Evolutionary conservation across 2,888 invertebrate genomes (phyloP), one percentile per base, ranked within the genome.

Genomic region (Agrochola circellaris): DNA sequence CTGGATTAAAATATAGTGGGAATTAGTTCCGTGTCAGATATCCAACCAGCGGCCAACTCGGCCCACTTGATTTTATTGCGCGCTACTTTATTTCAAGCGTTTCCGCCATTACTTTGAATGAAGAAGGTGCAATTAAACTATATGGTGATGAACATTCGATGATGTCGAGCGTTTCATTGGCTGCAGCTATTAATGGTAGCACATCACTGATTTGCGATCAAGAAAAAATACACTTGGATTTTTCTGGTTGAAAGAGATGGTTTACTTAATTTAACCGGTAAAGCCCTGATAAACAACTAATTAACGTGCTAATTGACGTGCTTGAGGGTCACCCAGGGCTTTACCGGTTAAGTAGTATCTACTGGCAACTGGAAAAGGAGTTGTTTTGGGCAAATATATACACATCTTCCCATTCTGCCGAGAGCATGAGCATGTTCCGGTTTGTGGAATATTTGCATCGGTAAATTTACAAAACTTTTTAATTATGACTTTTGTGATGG

Each of bases 1-100:
- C 93, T 92, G 95, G 95, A 96, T 96, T 96, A 96, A 96, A 96
- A 96, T 96, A 96, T 96, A 95, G 96, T 93, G 93, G 94, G 93
- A 95, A 96, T 96, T 96, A 96, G 96, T 96, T 95, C 94, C 94
- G 93, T 95, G 96, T 96, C 96, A 95, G 95, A 95, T 95, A 95
- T 94, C 94, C 93, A 91, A 77, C 82, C 79, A 88, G 83, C 77
- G 79, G 68, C 92, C 93, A 91, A 93, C 93, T 92, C 90, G 90
- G 90, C 89, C 92, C 92, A 92, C 93, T 92, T 92, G 92, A 94
- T 95, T 95, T 95, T 95, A 94, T 94, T 93, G 93, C 91, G 78
- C 86, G 81, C 91, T 91, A 93, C 92, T 94, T 93, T 93, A 92
- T 94, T 92, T 92, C 91, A 92, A 93, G 90, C 90, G 90, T 87